Percentiles rank a stretch among this genome's conserved stretches.
Evolutionary conservation across 1,140 invertebrate genomes (phyloP).

Genomic region (Pteromalus puparum): DNA sequence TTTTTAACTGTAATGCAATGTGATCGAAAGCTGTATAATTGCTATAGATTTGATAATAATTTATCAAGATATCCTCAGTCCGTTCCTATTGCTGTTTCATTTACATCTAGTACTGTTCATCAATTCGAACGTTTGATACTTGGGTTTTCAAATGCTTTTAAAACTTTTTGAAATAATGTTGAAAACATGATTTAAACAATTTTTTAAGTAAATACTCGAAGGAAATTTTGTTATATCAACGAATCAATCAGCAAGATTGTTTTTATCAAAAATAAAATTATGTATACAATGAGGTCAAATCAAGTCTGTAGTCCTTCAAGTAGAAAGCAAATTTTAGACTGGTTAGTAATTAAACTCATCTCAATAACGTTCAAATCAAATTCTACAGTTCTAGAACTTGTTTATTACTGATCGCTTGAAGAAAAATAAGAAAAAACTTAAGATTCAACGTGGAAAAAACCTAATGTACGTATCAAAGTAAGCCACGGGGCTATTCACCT

Average conservation of each 20-base stretch:
- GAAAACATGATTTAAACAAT: not conserved
- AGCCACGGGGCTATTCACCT: slow-evolving; percentile 22
- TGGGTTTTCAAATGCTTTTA: not conserved
- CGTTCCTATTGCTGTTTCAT: slow-evolving; percentile 38
- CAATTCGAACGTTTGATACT: slow-evolving; percentile 27
- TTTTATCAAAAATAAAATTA: not conserved
- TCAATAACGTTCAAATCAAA: slow-evolving; percentile 32
- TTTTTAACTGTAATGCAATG: not conserved
- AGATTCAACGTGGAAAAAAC: slow-evolving; percentile 12
- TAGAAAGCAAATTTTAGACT: not conserved
- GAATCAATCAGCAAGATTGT: not conserved
- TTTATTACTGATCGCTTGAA: not conserved
- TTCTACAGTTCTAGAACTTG: not conserved
- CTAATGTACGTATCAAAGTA: slow-evolving; percentile 21
- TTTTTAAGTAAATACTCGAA: not conserved
- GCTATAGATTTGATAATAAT: not conserved
- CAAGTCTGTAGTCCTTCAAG: not conserved
- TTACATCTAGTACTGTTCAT: not conserved
- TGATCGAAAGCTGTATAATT: not conserved
- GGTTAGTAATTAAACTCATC: not conserved
- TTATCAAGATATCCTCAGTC: slow-evolving; percentile 43
- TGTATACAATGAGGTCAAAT: not conserved
- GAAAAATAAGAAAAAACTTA: slow-evolving; percentile 2
- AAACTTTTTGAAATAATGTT: not conserved
- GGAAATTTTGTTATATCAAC: not conserved